Evolutionary conservation across 1,140 invertebrate species (phyloP), one percentile per base, ranked within the genome.

Genomic region (Penaeus japonicus): DNA sequence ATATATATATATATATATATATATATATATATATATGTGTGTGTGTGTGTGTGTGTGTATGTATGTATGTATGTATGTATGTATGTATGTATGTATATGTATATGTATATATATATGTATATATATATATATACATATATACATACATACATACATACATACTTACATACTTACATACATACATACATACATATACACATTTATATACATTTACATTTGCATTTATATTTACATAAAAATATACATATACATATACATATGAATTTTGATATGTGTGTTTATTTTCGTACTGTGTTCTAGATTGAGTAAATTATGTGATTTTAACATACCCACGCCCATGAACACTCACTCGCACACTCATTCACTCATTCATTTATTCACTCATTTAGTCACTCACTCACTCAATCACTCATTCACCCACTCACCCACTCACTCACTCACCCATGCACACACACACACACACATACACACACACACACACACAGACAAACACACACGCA

Each of bases 71-170:
- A 35, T 78, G 22, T 78, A 39, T 35, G 5, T 39, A 78, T 78
- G 35, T 47, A 78, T 47, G 35, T 78, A 35, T 78, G 35, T 78
- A 35, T 78, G 35, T 78, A 78, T 78, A 78, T 35, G 35, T 78
- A 78, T 78, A 78, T 78, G 35, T 78, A 78, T 78, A 35, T 78
- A 47, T 78, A 35, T 78, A 78, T 53, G n/a, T 53, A 78, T 22
- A 78, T 53, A 78, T 39, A 78, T 78, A 35, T 78, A n/a, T 39
- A 78, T 18, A n/a, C 35, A 70, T 70, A 70, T 70, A n/a, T 70
- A 70, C 24, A n/a, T 24, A 24, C 4, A 4, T 70, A 24, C 4
- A 4, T 70, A 70, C 24, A n/a, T 27, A n/a, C n/a, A 10, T 70
- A 12, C n/a, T 10, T 70, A n/a, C n/a, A 70, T 70, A 70, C n/a